These are phyloP conservation scores for Monochamus alternatus DNA, from an alignment of 2,888 invertebrate genomes.

Conservation along the genomic window DNA sequence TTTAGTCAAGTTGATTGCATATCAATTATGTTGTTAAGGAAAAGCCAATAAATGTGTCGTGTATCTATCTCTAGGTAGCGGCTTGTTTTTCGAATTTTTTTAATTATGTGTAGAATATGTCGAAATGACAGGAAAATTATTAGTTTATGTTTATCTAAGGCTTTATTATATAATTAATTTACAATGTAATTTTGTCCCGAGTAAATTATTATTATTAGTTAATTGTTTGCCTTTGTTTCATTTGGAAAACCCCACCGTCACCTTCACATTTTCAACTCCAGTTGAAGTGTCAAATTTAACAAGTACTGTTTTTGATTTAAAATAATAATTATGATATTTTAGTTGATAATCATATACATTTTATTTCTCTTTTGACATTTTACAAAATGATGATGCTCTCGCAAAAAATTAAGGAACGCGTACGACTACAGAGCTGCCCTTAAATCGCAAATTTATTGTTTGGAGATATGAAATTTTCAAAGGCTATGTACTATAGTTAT, in stretches of 20 bases:
- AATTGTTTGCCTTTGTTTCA: conserved; percentile 34
- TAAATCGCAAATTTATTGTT: no score
- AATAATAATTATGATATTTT: no score
- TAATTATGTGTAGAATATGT: conserved; percentile 15
- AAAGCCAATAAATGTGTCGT: conserved; percentile 38
- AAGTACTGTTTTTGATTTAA: no score
- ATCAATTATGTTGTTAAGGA: conserved; percentile 42
- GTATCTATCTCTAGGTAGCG: conserved; percentile 42
- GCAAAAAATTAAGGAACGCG: no score
- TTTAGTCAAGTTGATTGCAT: conserved; percentile 48
- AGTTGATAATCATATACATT: no score
- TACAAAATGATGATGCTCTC: no score
- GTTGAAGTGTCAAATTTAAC: no score
- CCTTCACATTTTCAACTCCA: no score
- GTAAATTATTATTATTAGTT: conserved; percentile 56
- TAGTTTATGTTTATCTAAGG: conserved; percentile 47
- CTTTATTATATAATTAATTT: conserved; percentile 39
- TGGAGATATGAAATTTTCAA: no score
- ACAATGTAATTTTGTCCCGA: conserved; percentile 49
- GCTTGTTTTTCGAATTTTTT: conserved; percentile 51
- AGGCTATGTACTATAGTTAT: no score
- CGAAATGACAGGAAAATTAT: conserved; percentile 39
- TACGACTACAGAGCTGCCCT: no score
- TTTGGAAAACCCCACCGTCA: background rate
- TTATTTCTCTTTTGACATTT: no score